Conservation (phyloP, 53 echinoderm and acorn worm species). For the Holothuria scabra region DNA sequence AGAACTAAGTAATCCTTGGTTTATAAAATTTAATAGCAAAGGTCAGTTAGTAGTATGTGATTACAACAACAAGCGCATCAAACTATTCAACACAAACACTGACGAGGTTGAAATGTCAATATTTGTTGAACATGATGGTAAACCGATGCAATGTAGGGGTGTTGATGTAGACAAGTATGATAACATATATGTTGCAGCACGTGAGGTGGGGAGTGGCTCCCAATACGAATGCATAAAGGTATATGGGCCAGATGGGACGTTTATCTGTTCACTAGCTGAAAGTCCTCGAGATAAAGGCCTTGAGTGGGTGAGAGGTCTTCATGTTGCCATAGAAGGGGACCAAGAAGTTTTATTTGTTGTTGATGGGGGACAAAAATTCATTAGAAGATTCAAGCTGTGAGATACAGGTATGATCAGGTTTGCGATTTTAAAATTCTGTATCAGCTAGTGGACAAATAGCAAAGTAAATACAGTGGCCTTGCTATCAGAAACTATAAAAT, state of each 20-base stretch:
- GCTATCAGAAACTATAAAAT: no score
- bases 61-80: conserved; percentile 37
- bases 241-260: conserved; percentile 46
- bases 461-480: no score
- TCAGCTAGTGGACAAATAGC: no score
- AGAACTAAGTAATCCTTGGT: conserved; percentile 18
- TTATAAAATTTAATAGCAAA: conserved; percentile 48
- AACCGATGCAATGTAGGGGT: conserved; percentile 13
- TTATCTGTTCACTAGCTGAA: conserved; percentile 40
- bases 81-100: conserved; percentile 7
- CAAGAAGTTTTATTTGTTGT: conserved; percentile 45
- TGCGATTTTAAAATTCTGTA: no score
- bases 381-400: conserved; percentile 49
- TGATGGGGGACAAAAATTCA: conserved; percentile 47
- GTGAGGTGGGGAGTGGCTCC: neutral
- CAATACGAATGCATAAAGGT: conserved; percentile 41
- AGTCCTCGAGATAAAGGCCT: neutral
- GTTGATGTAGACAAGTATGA: conserved; percentile 42
- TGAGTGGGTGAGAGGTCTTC: conserved; percentile 50
- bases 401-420: neutral
- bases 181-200: conserved; percentile 33
- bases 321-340: conserved; percentile 30
- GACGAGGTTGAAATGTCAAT: conserved; percentile 15
- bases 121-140: conserved; percentile 10
- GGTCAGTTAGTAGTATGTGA: conserved; percentile 40